Conservation (phyloP, 2,888 invertebrate genomes). For the Tricholauxania praeusta region DNA sequence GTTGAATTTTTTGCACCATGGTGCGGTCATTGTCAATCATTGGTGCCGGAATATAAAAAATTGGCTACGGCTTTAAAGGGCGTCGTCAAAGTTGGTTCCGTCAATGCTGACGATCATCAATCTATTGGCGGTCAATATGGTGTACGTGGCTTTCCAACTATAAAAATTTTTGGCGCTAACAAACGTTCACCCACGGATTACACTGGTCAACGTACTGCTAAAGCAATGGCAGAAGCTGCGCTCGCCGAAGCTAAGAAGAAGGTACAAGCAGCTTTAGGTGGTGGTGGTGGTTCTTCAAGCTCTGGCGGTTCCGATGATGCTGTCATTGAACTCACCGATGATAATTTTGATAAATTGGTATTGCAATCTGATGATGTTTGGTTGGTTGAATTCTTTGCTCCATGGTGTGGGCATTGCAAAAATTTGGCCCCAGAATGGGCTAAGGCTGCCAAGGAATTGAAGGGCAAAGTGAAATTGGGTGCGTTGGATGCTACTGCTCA, state of each 20-base stretch:
- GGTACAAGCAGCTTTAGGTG: conserved; percentile 78
- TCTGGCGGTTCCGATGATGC: conserved; percentile 52
- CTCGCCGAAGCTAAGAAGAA: conserved; percentile 82
- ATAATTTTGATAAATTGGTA: conserved; percentile 94
- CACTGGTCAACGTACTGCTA: conserved; percentile 86
- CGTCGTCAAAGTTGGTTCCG: conserved; percentile 92
- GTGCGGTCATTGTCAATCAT: conserved; percentile 91
- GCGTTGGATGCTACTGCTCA: conserved; percentile 97
- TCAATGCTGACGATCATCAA: conserved; percentile 92
- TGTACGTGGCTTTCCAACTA: conserved; percentile 93
- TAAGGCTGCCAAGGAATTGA: conserved; percentile 91
- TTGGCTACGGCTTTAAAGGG: conserved; percentile 95
- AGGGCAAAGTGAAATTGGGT: conserved; percentile 96
- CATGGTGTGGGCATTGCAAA: conserved; percentile 98
- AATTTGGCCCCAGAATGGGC: conserved; percentile 97
- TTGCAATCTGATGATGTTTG: conserved; percentile 94
- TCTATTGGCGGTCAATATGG: conserved; percentile 83
- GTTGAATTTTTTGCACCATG: conserved; percentile 92
- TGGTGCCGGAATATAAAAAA: conserved; percentile 95
- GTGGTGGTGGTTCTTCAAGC: conserved; percentile 62
- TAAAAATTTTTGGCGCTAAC: conserved; percentile 91
- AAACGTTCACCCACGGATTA: conserved; percentile 88
- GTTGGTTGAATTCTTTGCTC: conserved; percentile 98
- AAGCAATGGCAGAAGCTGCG: conserved; percentile 86
- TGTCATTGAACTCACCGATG: conserved; percentile 94